These are phyloP conservation scores for Phalacrocorax aristotelis DNA, from an alignment of 2,113 vertebrate genomes.

Conservation along the genomic window DNA sequence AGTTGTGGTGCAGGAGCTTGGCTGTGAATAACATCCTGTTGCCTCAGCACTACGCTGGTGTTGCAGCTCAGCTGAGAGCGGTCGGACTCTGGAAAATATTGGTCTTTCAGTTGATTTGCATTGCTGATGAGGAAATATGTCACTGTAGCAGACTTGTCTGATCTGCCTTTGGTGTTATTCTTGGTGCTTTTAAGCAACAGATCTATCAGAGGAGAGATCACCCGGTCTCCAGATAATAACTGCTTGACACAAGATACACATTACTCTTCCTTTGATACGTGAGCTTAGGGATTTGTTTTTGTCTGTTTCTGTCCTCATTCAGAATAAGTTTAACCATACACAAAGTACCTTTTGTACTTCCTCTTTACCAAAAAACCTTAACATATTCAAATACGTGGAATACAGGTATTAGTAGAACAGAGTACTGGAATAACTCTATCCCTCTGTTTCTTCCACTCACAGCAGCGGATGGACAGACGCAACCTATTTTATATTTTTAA, in stretches of 20 bases:
- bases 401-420: not conserved
- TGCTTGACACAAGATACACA: slow-evolving; percentile 10
- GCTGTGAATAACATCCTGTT: not conserved
- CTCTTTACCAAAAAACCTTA: not conserved
- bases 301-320: not conserved
- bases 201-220: slow-evolving; percentile 34
- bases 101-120: slow-evolving; percentile 17
- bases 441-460: not conserved
- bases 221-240: slow-evolving; percentile 28
- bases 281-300: not conserved
- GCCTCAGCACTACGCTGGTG: not conserved
- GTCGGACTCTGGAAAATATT: not conserved
- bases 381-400: not conserved
- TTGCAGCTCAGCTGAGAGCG: not conserved
- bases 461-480: not conserved
- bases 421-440: not conserved
- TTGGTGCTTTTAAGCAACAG: slow-evolving; percentile 11
- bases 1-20: not conserved
- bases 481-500: not conserved
- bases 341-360: not conserved
- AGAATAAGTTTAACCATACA: not conserved
- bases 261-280: not conserved
- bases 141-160: slow-evolving; percentile 7
- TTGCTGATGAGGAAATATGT: slow-evolving; percentile 37
- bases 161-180: slow-evolving; percentile 50